Evolutionary conservation across 1,140 invertebrate genomes (phyloP), one percentile per base, ranked within the genome.

Genomic region (Formica exsecta): DNA sequence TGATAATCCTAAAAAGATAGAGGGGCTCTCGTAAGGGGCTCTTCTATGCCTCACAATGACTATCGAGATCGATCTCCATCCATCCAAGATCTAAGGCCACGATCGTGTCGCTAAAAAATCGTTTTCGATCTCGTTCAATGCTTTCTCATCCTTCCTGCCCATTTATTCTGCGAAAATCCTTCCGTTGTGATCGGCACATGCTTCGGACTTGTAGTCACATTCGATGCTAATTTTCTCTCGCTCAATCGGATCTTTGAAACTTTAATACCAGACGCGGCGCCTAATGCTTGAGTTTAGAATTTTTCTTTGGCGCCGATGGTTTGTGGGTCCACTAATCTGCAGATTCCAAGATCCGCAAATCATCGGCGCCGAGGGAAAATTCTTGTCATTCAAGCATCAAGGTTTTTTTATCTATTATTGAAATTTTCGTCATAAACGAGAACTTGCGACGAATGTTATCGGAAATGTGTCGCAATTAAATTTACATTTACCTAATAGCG

Each of bases 31-130:
- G n/a, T n/a, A n/a, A n/a, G n/a, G n/a, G n/a, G n/a, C n/a, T n/a
- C n/a, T n/a, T n/a, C 2, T 44, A 3, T 29, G 25, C 25, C 25
- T 29, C 11, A 89, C 86, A 86, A 87, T 89, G 86, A 88, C 77
- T 83, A 73, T 90, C 85, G 65, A 89, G 88, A 88, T 90, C 89
- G 85, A 29, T n/a, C 0, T 11, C 0, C 29, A 57, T 79, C 76
- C 61, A 90, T 90, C 85, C 3, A 48, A 13, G 1, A 48, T 48
- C 13, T 11, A 48, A 48, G 41, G 41, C 41, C 8, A 41, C 0
- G 44, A 7, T 16, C 44, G 0, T 48, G 44, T 13, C 44, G 44
- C 13, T 44, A 9, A 44, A 44, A 44, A 44, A 44, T 48, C 44
- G 41, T 44, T 44, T 44, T 11, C 9, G 3, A 48, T 48, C 44